phyloP scores from a whole-genome alignment of 2,797 vertebrate genomes.

The Chromis chromis region DNA sequence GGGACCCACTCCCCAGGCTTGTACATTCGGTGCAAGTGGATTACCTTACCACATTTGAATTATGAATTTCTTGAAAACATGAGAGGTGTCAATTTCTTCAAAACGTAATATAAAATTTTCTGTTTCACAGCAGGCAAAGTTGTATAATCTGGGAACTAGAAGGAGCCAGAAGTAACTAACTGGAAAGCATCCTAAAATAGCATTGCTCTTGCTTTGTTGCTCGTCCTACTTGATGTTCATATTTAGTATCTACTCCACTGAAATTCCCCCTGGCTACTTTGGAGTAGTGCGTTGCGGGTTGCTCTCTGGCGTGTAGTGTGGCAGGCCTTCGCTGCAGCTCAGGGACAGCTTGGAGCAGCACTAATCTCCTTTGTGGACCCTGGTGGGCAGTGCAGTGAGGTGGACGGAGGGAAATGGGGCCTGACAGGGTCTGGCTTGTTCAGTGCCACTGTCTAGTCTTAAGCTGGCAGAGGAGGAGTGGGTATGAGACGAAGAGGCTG shows the following conservation, averaged over 20 bases:
- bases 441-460: constrained; percentile 46
- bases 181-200: constrained; percentile 58
- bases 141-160: constrained; percentile 26
- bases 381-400: constrained; percentile 68
- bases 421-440: constrained; percentile 69
- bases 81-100: constrained; percentile 22
- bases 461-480: constrained; percentile 36
- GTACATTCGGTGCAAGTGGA: constrained; percentile 28
- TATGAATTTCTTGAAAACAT: constrained; percentile 33
- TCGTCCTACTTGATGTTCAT: constrained; percentile 49
- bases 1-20: background rate
- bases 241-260: constrained; percentile 58
- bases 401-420: constrained; percentile 66
- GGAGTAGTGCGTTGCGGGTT: constrained; percentile 41
- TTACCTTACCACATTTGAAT: constrained; percentile 31
- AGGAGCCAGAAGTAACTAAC: constrained; percentile 23
- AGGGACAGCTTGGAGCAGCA: constrained; percentile 66
- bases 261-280: constrained; percentile 54
- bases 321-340: constrained; percentile 53
- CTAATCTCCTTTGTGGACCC: constrained; percentile 69
- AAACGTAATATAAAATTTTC: constrained; percentile 6
- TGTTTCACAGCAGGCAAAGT: constrained; percentile 24
- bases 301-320: constrained; percentile 49
- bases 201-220: constrained; percentile 41
- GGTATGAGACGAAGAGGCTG: constrained; percentile 35